Evolutionary conservation across 2,797 vertebrate species (phyloP).

Genomic region (Miichthys miiuy): DNA sequence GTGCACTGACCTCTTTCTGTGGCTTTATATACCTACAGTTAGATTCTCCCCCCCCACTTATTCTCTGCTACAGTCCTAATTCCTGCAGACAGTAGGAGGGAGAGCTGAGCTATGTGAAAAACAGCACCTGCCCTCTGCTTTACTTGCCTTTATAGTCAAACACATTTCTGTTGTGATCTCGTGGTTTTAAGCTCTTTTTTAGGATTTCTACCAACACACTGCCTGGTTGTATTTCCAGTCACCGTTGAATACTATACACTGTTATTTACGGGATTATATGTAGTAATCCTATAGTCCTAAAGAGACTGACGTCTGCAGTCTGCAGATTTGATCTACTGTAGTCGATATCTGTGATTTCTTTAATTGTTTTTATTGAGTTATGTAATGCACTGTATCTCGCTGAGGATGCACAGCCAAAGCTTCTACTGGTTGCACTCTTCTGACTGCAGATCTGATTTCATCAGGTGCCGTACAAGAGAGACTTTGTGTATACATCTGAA

Average conservation of each 20-base stretch:
- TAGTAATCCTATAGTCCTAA: not conserved
- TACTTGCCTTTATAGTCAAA: conserved; percentile 32
- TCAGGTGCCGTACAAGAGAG: not conserved
- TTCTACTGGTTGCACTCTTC: not conserved
- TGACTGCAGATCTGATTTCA: not conserved
- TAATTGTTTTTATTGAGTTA: not conserved
- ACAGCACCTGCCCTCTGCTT: conserved; percentile 53
- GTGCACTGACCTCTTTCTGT: conserved; percentile 79
- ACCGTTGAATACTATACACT: not conserved
- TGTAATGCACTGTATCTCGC: not conserved
- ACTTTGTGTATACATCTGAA: not conserved
- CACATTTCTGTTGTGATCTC: conserved; percentile 31
- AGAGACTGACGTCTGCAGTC: not conserved
- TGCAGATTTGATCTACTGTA: not conserved
- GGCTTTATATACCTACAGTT: conserved; percentile 67
- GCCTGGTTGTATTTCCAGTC: not conserved
- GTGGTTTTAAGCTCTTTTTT: conserved; percentile 4
- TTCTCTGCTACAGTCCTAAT: conserved; percentile 44
- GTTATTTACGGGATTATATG: not conserved
- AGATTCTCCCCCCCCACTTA: conserved; percentile 38
- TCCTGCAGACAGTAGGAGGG: conserved; percentile 41
- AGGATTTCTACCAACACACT: conserved; percentile 4
- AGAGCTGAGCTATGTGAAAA: conserved; percentile 38
- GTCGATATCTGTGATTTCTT: not conserved
- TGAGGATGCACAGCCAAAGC: not conserved